These are phyloP conservation scores for Spicauda simplicius DNA, from an alignment of 2,888 invertebrate species.

Conservation along the genomic window DNA sequence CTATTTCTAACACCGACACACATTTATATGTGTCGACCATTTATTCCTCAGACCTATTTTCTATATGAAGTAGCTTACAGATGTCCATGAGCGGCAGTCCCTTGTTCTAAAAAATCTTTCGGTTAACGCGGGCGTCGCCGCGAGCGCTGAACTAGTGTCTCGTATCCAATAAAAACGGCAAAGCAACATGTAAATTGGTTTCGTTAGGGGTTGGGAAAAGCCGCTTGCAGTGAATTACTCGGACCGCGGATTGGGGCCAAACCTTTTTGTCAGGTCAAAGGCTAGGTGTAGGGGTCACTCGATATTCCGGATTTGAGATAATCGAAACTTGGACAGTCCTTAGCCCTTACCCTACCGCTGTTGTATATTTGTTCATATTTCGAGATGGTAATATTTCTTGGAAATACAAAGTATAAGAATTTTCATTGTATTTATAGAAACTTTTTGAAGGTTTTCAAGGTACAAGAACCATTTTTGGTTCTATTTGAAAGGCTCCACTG, in stretches of 20 bases:
- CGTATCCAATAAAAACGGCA: constrained; percentile 9
- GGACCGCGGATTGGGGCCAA: constrained; percentile 43
- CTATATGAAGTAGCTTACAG: too few relatives aligned
- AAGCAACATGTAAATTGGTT: constrained; percentile 30
- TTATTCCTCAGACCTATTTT: too few relatives aligned
- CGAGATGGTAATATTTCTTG: constrained; percentile 1
- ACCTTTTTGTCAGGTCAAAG: constrained; percentile 74
- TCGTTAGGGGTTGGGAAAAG: constrained; percentile 24
- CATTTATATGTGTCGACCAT: too few relatives aligned
- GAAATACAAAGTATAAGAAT: background rate
- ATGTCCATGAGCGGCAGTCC: too few relatives aligned
- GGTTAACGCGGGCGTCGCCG: background rate
- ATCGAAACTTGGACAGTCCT: constrained; percentile 28
- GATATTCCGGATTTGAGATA: constrained; percentile 46
- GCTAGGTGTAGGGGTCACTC: constrained; percentile 59
- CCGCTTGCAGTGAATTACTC: constrained; percentile 45
- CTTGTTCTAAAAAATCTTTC: background rate
- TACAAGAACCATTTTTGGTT: too few relatives aligned
- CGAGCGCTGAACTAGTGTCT: background rate
- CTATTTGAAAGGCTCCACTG: too few relatives aligned
- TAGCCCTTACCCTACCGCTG: constrained; percentile 4
- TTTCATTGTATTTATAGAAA: background rate
- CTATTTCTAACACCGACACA: too few relatives aligned
- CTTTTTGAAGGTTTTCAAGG: too few relatives aligned
- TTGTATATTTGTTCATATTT: background rate